Percentiles rank a stretch among this genome's conserved stretches.
Evolutionary conservation across 2,888 invertebrate species (phyloP).

Genomic region (Pristionchus exspectatus): DNA sequence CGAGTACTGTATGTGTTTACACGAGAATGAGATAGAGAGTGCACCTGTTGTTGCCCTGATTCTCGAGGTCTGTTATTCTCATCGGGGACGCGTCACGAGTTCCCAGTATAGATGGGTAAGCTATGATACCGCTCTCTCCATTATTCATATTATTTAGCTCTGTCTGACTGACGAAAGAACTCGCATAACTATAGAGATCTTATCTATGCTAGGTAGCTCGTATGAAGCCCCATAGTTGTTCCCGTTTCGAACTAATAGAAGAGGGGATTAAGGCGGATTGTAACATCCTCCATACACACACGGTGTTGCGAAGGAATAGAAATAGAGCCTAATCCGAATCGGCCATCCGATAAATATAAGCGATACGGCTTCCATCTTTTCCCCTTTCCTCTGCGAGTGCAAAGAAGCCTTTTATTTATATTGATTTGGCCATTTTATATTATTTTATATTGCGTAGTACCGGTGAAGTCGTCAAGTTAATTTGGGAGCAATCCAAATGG

Average conservation of each 20-base stretch:
- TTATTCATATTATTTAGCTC: not conserved
- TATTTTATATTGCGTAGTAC: no score
- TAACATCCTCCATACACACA: not conserved
- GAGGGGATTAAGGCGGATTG: not conserved
- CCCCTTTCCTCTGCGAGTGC: not conserved
- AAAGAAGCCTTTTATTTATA: not conserved
- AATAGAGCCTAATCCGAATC: not conserved
- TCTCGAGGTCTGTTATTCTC: conserved; percentile 4
- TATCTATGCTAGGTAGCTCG: not conserved
- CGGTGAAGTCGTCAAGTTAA: not conserved
- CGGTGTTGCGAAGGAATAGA: not conserved
- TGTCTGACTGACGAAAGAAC: not conserved
- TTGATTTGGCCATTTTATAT: not conserved
- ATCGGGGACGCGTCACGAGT: not conserved
- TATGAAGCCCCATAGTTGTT: not conserved
- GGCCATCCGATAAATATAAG: not conserved
- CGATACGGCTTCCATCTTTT: not conserved
- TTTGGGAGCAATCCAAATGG: no score
- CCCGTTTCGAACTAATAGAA: not conserved
- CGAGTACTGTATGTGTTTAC: conserved; percentile 8
- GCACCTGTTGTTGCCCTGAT: not conserved
- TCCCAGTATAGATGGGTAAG: conserved; percentile 7
- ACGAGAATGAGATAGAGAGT: not conserved
- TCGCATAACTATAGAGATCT: not conserved
- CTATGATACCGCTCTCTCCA: not conserved